Base-by-base conservation (phyloP, 2,888 invertebrate species). In the Buathra laborator region DNA sequence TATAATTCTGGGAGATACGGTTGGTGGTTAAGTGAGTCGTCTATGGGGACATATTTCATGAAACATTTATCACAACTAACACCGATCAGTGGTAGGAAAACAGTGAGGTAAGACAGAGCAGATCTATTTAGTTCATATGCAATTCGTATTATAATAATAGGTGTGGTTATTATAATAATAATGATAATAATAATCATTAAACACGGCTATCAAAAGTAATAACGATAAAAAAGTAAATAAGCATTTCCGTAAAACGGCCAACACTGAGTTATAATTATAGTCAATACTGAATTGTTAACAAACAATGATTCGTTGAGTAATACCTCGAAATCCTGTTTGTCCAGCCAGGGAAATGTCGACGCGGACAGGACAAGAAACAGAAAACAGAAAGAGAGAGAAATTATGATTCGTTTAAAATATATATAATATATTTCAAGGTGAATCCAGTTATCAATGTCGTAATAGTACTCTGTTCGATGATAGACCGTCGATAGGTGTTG, bases 321-420 rank as follows among this genome's bases (percentile, higher is more conserved):
- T 97, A 97, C 97, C 97, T 97, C 97, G 96, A 97, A 97, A 96
- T 97, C 97, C 97, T 96, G 96, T 94, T 95, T 95, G 95, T 95
- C 95, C 95, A 95, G 95, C 95, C 95, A 95, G 92, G 92, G 91
- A 94, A 95, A 94, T 95, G 96, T 95, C 94, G 94, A 95, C 95
- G 95, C 95, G 86, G 95, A 96, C 95, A 95, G 95, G 95, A 95
- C 95, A 95, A 96, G 95, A 94, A 95, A 96, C 95, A 96, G 95
- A 96, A 95, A 96, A 95, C 95, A 96, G 95, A 96, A 95, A 95
- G 94, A 93, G 89, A 92, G 89, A 92, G 92, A 90, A 92, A 92
- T 93, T 92, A 92, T 91, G 89, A 74, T 87, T 89, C 86, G 86
- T 84, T 86, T 86, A 76, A 83, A 87, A 85, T 87, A 87, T 78